Base-by-base conservation (phyloP, 1,140 invertebrate genomes). In the Ceratina calcarata region DNA sequence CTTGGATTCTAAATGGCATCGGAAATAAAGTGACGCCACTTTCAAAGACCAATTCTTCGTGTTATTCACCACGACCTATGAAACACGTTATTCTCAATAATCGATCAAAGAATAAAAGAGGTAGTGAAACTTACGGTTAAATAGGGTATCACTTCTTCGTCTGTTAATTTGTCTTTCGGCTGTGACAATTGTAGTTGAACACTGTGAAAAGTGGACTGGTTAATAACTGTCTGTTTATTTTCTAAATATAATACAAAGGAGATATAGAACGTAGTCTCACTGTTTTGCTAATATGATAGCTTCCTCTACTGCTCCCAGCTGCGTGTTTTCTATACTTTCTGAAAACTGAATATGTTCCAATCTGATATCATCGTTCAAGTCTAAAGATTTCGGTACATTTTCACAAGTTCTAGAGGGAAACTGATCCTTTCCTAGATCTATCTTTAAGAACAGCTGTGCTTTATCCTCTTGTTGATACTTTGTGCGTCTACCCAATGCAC, bases 401-500 rank as follows among this genome's bases (percentile, higher is more conserved):
- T 91, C 90, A 85, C 87, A 84, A 91, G 72, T n/a, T 76, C 87
- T 45, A 37, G 81, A 77, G 79, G 86, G 79, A 85, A 91, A 88
- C 65, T 87, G 61, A 74, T 93, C 85, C 87, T 94, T 92, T 22
- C 92, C 91, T 13, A 94, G 64, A 66, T 93, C 91, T 77, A 97
- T 93, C 78, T 95, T 93, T 0, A 99, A 89, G 22, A 96, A 94
- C 53, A 99, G 92, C 88, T 99, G 98, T 0, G 98, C 94, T 27
- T 97, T 92, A 58, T 96, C 94, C 69, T 96, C 95, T 85, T 96
- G 93, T 91, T 99, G 98, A 91, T 95, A 98, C 88, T 96, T 96
- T 20, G 98, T 99, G 78, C 98, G 94, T 91, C 97, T 98, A 12
- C 98, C 98, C 65, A 99, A 84, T 62, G 88, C 88, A 94, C 95